These are phyloP conservation scores for Nasonovia ribisnigri DNA, from an alignment of 2,888 invertebrate genomes.

Conservation along the genomic window DNA sequence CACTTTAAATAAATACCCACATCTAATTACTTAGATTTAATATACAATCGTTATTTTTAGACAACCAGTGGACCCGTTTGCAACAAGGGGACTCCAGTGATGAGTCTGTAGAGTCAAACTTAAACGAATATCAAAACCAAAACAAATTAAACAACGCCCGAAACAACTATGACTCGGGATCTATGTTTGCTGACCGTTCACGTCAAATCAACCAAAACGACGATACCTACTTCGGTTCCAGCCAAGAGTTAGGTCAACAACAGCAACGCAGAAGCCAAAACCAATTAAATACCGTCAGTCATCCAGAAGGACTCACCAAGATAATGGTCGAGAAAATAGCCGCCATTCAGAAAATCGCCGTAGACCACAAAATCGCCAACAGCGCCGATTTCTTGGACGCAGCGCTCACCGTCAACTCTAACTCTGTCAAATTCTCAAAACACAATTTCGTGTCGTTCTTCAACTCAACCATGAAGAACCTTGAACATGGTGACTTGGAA, in stretches of 20 bases:
- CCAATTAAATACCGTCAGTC: background rate
- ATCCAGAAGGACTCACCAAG: background rate
- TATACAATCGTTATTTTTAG: background rate
- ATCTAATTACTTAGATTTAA: background rate
- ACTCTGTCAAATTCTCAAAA: constrained; percentile 3
- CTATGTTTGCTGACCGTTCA: background rate
- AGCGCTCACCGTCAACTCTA: background rate
- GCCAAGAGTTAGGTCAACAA: background rate
- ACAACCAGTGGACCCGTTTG: background rate
- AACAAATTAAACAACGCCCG: background rate
- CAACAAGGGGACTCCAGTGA: background rate
- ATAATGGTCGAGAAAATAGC: constrained; percentile 20
- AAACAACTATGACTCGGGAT: background rate
- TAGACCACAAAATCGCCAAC: background rate
- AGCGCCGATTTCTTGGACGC: background rate
- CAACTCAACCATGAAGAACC: background rate
- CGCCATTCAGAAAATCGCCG: constrained; percentile 9
- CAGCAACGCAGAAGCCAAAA: background rate
- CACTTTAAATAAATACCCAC: background rate
- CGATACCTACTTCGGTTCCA: background rate
- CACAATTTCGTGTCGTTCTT: constrained; percentile 37
- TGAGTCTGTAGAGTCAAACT: background rate
- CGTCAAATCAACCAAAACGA: background rate
- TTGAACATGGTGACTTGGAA: constrained; percentile 23
- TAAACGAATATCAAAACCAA: background rate